These are phyloP conservation scores for Aleiodes leptofemur DNA, from an alignment of 2,888 invertebrate genomes.

Conservation along the genomic window DNA sequence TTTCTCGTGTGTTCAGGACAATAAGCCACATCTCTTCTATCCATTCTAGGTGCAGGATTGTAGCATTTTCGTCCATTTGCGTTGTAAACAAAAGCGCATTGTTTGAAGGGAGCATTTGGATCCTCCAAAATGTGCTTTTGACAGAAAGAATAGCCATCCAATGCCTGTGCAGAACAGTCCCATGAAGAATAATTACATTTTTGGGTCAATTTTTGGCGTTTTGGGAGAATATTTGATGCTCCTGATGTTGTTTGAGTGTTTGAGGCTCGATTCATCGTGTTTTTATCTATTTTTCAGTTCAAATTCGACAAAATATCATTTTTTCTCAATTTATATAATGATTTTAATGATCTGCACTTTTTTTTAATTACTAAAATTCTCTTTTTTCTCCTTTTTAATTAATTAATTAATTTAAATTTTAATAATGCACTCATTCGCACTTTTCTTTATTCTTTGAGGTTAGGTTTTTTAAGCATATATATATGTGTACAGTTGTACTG, in stretches of 20 bases:
- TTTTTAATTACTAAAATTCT: too few relatives aligned
- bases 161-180: constrained; percentile 81
- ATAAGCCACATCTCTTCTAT: constrained; percentile 83
- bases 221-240: constrained; percentile 53
- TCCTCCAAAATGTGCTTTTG: constrained; percentile 90
- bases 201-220: constrained; percentile 59
- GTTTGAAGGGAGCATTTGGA: constrained; percentile 87
- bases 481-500: too few relatives aligned
- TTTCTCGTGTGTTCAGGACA: constrained; percentile 84
- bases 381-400: too few relatives aligned
- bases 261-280: neutral
- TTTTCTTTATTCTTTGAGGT: too few relatives aligned
- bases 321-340: too few relatives aligned
- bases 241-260: constrained; percentile 1
- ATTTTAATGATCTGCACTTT: neutral
- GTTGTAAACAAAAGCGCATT: constrained; percentile 84
- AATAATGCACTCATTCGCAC: too few relatives aligned
- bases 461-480: too few relatives aligned
- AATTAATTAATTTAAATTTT: too few relatives aligned
- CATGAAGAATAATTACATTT: constrained; percentile 78
- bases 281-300: neutral
- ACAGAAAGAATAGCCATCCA: constrained; percentile 87
- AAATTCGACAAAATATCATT: neutral
- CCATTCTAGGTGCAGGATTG: constrained; percentile 85
- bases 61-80: constrained; percentile 85